Conservation (phyloP, 2,797 vertebrate genomes). For the Manis pentadactyla region DNA sequence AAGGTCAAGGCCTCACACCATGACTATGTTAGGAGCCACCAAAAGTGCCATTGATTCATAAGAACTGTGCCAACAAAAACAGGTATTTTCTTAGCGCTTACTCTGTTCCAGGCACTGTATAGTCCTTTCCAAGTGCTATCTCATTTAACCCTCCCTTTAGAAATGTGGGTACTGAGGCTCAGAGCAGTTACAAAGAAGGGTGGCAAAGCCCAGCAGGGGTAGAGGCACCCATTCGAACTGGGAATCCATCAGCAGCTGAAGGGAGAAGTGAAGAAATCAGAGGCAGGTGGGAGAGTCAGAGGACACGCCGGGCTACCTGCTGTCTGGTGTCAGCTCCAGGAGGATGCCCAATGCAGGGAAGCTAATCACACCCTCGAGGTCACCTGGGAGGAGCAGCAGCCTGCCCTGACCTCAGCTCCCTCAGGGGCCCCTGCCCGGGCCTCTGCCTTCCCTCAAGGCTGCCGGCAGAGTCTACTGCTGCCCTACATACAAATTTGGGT, state of each 20-base stretch:
- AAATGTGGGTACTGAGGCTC: neutral
- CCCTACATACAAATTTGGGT: neutral
- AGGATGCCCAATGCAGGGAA: rapidly evolving
- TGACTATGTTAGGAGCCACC: rapidly evolving
- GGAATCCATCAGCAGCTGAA: neutral
- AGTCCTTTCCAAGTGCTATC: rapidly evolving
- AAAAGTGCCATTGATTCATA: rapidly evolving
- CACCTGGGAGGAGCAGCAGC: rapidly evolving
- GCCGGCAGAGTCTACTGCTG: neutral
- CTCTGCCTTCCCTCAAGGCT: neutral
- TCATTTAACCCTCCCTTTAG: neutral
- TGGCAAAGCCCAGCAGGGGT: rapidly evolving
- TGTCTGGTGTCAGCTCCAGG: neutral
- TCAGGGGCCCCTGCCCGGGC: neutral
- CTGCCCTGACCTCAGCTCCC: neutral
- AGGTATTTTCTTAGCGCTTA: neutral
- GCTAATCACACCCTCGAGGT: rapidly evolving
- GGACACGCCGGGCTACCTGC: neutral
- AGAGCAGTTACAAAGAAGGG: neutral
- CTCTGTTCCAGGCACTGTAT: rapidly evolving
- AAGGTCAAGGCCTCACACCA: neutral
- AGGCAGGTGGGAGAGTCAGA: neutral
- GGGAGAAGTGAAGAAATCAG: rapidly evolving
- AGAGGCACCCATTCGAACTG: neutral
- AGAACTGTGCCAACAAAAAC: rapidly evolving